These are phyloP conservation scores for Onychomys torridus DNA, from an alignment of 2,797 vertebrate species.

Conservation along the genomic window DNA sequence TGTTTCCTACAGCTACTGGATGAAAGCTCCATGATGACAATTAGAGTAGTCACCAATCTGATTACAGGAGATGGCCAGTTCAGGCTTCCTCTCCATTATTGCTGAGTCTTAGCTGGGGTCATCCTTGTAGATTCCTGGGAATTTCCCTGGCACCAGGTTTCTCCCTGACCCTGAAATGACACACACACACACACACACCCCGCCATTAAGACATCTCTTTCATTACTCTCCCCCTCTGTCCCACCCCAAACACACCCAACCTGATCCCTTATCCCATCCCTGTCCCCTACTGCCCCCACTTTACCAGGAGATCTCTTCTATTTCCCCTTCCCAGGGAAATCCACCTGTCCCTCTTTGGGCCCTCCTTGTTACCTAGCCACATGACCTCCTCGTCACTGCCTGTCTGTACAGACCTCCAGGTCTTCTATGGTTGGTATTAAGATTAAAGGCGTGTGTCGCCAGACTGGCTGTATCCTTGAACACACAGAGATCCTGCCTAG, in stretches of 20 bases:
- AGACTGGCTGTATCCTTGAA: no score
- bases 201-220: background rate
- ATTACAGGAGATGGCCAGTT: background rate
- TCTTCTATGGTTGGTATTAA: no score
- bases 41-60: background rate
- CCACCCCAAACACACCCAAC: background rate
- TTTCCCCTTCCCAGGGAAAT: background rate
- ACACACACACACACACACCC: no score
- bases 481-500: no score
- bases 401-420: no score
- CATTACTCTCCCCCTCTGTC: background rate
- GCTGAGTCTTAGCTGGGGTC: background rate
- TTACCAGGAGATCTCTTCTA: background rate
- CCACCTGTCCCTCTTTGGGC: no score
- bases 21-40: background rate
- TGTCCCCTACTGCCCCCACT: background rate
- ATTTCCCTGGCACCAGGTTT: background rate
- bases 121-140: background rate
- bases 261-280: background rate
- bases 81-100: background rate
- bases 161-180: background rate
- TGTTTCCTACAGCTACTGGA: background rate
- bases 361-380: no score
- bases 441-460: no score
- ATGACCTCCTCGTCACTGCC: no score